These are phyloP conservation scores for Mustela lutreola DNA, from an alignment of 2,113 vertebrate species.

Conservation along the genomic window DNA sequence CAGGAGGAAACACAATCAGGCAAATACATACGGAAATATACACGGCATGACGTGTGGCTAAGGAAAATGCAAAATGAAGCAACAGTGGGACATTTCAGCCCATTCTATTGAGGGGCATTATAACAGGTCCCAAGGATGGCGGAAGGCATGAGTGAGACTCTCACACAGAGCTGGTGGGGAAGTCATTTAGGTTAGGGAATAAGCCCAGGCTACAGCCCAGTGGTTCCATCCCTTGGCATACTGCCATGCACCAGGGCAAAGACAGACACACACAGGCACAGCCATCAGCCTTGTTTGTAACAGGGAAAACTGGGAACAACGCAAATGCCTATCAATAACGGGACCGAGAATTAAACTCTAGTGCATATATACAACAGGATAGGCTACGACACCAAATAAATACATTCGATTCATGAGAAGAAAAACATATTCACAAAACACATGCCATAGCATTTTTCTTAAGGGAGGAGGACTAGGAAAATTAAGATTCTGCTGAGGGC, in stretches of 20 bases:
- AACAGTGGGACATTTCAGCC: neutral
- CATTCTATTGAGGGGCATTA: neutral
- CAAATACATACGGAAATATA: neutral
- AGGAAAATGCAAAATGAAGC: neutral
- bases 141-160: neutral
- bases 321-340: neutral
- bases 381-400: neutral
- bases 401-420: neutral
- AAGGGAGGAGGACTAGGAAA: neutral
- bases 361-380: neutral
- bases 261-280: too few relatives aligned
- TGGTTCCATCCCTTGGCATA: neutral
- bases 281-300: neutral
- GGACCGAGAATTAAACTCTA: neutral
- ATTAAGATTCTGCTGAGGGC: neutral
- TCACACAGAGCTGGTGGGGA: neutral
- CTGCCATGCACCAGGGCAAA: rapidly evolving
- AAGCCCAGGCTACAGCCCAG: neutral
- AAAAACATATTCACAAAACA: neutral
- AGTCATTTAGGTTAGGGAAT: too few relatives aligned
- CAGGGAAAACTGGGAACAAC: neutral
- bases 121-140: neutral
- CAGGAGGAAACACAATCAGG: neutral
- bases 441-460: neutral
- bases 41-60: too few relatives aligned